Evolutionary conservation across 1,140 invertebrate species (phyloP).

Genomic region (Calephelis nemesis): DNA sequence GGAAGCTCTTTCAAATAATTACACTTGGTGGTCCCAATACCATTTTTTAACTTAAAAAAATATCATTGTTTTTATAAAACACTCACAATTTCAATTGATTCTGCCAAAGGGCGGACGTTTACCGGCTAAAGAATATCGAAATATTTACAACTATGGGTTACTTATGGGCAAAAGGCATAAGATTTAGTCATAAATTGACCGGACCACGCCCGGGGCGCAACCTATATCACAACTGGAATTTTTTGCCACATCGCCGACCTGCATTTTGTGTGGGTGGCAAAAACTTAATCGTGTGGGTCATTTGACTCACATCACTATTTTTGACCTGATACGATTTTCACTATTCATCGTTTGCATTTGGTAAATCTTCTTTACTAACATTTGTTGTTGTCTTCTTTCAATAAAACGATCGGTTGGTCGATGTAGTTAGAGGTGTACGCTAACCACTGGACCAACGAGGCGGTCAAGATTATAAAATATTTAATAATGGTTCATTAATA

Average conservation of each 20-base stretch:
- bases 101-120: slow-evolving; percentile 3
- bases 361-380: too few species aligned
- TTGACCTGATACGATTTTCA: too few species aligned
- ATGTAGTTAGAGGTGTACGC: too few species aligned
- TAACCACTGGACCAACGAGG: too few species aligned
- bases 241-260: slow-evolving; percentile 52
- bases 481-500: too few species aligned
- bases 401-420: too few species aligned
- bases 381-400: too few species aligned
- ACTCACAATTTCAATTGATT: neutral
- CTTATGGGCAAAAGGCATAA: slow-evolving; percentile 39
- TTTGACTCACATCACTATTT: slow-evolving; percentile 1
- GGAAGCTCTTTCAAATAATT: neutral
- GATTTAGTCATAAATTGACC: slow-evolving; percentile 69
- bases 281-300: slow-evolving; percentile 41
- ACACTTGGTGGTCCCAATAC: neutral
- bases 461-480: too few species aligned
- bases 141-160: slow-evolving; percentile 21
- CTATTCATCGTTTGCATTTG: too few species aligned
- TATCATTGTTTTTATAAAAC: neutral
- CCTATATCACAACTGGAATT: slow-evolving; percentile 46
- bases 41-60: neutral
- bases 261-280: slow-evolving; percentile 43
- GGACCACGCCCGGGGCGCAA: slow-evolving; percentile 49
- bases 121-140: slow-evolving; percentile 8